Evolutionary conservation across 2,113 vertebrate genomes (phyloP), one percentile per base, ranked within the genome.

Genomic region (Calidris pugnax): DNA sequence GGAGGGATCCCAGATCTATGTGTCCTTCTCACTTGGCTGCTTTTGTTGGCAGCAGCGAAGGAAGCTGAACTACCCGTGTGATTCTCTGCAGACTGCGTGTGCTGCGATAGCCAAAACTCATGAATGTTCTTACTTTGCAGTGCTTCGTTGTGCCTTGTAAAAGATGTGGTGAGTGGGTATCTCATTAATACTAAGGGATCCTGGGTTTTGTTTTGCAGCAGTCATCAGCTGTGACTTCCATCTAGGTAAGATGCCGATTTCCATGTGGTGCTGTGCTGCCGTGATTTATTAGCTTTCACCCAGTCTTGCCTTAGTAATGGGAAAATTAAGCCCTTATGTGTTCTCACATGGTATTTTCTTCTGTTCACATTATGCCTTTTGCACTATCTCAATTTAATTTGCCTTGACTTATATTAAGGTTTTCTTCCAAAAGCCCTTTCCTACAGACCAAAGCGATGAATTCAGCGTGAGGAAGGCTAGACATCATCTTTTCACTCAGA

Each of bases 11-110:
- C 69, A 79, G 88, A 81, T 78, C 90, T 85, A 22, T 89, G 62
- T 78, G 74, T 93, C 90, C 92, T 93, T 95, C 95, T 89, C 89
- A 89, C 80, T 90, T 96, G 89, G 85, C 57, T 93, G 91, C 80
- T 94, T 95, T 78, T 94, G 77, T 69, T 95, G 96, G 86, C 89
- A 96, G 77, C 66, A 89, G 57, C 84, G 79, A 2, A 89, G 84
- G 95, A 43, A 91, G 87, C 84, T 89, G 95, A 89, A 79, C 55
- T 24, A 56, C 37, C 67, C 22, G 3, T 78, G 84, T 91, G 94
- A 85, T 76, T 76, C 85, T 95, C 89, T 69, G 90, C 86, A 93
- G 92, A 87, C 67, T 91, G 80, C 30, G 5, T 13, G 69, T 37
- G 17, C 69, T 80, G 80, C 0, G 14, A 76, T 89, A 91, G 80